These are phyloP conservation scores for Rhyacophila evoluta DNA, from an alignment of 2,888 invertebrate species.

Conservation along the genomic window DNA sequence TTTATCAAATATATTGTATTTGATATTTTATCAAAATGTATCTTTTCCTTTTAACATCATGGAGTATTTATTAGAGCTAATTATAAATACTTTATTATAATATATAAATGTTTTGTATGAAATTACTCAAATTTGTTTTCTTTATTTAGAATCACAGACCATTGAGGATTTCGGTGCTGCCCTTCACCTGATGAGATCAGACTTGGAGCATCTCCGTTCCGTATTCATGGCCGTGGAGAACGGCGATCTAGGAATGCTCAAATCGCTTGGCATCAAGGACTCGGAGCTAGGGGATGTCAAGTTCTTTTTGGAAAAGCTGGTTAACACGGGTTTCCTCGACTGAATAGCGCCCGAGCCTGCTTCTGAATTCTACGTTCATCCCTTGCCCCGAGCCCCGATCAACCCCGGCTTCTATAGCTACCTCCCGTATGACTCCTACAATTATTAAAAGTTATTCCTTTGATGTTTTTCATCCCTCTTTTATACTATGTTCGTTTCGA, in stretches of 20 bases:
- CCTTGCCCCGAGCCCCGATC: slow-evolving; percentile 73
- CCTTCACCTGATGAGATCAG: slow-evolving; percentile 85
- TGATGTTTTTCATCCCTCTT: not conserved
- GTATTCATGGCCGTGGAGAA: slow-evolving; percentile 97
- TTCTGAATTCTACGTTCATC: slow-evolving; percentile 78
- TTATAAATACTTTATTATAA: no score
- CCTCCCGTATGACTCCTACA: slow-evolving; percentile 71
- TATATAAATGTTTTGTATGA: no score
- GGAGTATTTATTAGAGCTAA: no score
- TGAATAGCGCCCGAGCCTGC: slow-evolving; percentile 82
- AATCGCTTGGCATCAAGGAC: slow-evolving; percentile 94
- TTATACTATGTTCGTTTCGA: not conserved
- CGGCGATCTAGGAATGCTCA: slow-evolving; percentile 93
- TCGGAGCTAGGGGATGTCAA: slow-evolving; percentile 95
- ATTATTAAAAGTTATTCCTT: slow-evolving; percentile 57
- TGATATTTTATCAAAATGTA: no score
- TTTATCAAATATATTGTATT: no score
- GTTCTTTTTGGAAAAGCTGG: slow-evolving; percentile 95
- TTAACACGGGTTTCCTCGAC: slow-evolving; percentile 95
- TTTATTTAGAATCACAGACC: slow-evolving; percentile 86
- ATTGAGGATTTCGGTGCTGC: slow-evolving; percentile 95
- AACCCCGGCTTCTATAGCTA: slow-evolving; percentile 81
- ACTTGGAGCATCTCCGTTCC: slow-evolving; percentile 91
- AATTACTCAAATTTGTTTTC: no score
- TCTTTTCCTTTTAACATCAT: no score